Conservation (phyloP, 2,888 invertebrate genomes). For the Nemotelus pantherinus region DNA sequence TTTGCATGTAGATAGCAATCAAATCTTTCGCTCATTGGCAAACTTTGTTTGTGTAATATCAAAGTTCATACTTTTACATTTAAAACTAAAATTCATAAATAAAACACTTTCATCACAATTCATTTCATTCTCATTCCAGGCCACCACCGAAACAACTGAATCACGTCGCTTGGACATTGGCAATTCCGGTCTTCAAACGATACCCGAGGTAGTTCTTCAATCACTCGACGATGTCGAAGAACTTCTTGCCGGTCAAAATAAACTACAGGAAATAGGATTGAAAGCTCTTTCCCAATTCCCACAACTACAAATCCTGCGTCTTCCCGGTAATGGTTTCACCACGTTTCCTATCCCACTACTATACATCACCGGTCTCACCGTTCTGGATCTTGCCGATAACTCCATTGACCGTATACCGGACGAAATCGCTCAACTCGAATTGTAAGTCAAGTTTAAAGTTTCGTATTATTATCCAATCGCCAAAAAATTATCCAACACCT, state of each 20-base stretch:
- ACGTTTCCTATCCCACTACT: constrained; percentile 71
- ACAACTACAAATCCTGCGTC: constrained; percentile 62
- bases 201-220: constrained; percentile 53
- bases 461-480: no score
- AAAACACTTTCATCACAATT: no score
- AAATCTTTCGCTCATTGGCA: no score
- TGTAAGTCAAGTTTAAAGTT: constrained; percentile 64
- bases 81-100: no score
- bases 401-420: constrained; percentile 71
- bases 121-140: constrained; percentile 48
- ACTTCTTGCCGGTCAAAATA: constrained; percentile 55
- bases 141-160: constrained; percentile 51
- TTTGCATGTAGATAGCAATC: no score
- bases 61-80: no score
- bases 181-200: constrained; percentile 53
- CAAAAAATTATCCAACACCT: constrained; percentile 19
- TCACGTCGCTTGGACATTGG: constrained; percentile 52
- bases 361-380: constrained; percentile 70
- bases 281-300: constrained; percentile 53
- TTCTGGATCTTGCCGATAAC: constrained; percentile 76
- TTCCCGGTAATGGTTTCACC: constrained; percentile 69
- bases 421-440: constrained; percentile 70
- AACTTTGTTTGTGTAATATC: no score
- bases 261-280: constrained; percentile 53
- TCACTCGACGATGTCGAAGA: constrained; percentile 54